A percentile compares a stretch with the other conserved stretches of the same genome.
Conservation (phyloP, 2,797 vertebrate species). For the Leptoclinus maculatus region DNA sequence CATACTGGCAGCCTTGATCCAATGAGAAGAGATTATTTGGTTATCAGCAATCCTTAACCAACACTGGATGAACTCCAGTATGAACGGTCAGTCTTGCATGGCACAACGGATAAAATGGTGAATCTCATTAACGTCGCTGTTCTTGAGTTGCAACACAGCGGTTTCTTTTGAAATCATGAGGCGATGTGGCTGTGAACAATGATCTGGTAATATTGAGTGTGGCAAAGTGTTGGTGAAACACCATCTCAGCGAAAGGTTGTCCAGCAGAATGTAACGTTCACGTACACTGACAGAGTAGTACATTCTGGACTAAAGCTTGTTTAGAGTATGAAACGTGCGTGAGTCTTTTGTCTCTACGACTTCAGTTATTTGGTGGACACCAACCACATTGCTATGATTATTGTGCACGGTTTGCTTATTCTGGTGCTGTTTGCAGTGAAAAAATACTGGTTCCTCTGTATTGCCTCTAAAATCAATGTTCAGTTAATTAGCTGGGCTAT, state of each 20-base stretch:
- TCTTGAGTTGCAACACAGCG: neutral
- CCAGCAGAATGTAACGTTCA: neutral
- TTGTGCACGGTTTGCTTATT: neutral
- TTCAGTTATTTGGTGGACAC: neutral
- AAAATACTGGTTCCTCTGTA: slow-evolving; percentile 14
- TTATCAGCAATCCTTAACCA: neutral
- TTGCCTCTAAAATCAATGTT: slow-evolving; percentile 7
- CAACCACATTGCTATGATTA: neutral
- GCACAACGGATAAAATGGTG: neutral
- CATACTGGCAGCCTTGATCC: neutral
- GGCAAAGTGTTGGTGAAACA: too few species aligned
- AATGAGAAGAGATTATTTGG: slow-evolving; percentile 6
- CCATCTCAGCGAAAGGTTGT: neutral
- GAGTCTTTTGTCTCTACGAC: neutral
- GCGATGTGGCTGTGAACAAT: neutral
- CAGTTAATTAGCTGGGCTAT: neutral
- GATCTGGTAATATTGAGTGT: too few species aligned
- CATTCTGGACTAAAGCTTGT: slow-evolving; percentile 3
- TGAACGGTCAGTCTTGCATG: neutral
- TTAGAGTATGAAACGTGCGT: slow-evolving; percentile 29
- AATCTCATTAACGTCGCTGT: neutral
- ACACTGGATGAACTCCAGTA: neutral
- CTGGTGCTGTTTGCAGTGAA: neutral
- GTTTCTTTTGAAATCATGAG: neutral
- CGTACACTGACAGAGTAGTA: neutral